Conservation (phyloP, 2,888 invertebrate genomes). For the Itoplectis maculator region DNA sequence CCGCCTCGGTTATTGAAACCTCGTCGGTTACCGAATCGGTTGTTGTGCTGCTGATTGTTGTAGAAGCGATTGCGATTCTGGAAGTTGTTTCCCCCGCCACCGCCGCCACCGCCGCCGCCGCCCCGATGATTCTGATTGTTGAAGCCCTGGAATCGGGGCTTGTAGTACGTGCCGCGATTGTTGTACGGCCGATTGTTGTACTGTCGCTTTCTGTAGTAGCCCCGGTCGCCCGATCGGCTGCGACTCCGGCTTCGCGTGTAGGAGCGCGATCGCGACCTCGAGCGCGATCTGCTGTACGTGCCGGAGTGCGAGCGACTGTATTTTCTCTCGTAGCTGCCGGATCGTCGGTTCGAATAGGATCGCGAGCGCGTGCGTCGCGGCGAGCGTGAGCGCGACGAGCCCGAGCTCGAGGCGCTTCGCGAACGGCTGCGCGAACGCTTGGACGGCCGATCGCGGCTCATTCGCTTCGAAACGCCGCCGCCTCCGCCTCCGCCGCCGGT, state of each 20-base stretch:
- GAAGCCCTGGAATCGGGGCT: slow-evolving; percentile 90
- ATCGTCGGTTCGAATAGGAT: slow-evolving; percentile 82
- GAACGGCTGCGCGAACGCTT: slow-evolving; percentile 84
- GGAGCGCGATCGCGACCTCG: slow-evolving; percentile 87
- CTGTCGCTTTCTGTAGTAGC: slow-evolving; percentile 82
- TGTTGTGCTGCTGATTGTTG: slow-evolving; percentile 79
- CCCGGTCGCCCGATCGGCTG: slow-evolving; percentile 85
- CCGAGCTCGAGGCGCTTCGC: slow-evolving; percentile 87
- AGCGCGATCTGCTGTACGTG: slow-evolving; percentile 82
- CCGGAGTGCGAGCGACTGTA: slow-evolving; percentile 82
- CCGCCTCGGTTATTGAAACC: slow-evolving; percentile 80
- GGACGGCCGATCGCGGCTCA: slow-evolving; percentile 78
- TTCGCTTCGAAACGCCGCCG: slow-evolving; percentile 72
- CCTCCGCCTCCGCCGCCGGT: slow-evolving; percentile 54
- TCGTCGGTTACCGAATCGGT: slow-evolving; percentile 78
- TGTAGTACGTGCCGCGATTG: slow-evolving; percentile 92
- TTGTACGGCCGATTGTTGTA: slow-evolving; percentile 84
- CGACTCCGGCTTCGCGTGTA: slow-evolving; percentile 85
- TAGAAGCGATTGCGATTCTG: slow-evolving; percentile 82
- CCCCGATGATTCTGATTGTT: slow-evolving; percentile 86
- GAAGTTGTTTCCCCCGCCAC: slow-evolving; percentile 79
- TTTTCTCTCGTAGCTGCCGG: slow-evolving; percentile 83
- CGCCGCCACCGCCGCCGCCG: slow-evolving; percentile 83
- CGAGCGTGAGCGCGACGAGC: slow-evolving; percentile 89
- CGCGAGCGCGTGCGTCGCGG: slow-evolving; percentile 86